These are phyloP conservation scores for Hydra vulgaris DNA, from an alignment of 30 jellyfish, hydroid and myxozoan species.

Conservation along the genomic window DNA sequence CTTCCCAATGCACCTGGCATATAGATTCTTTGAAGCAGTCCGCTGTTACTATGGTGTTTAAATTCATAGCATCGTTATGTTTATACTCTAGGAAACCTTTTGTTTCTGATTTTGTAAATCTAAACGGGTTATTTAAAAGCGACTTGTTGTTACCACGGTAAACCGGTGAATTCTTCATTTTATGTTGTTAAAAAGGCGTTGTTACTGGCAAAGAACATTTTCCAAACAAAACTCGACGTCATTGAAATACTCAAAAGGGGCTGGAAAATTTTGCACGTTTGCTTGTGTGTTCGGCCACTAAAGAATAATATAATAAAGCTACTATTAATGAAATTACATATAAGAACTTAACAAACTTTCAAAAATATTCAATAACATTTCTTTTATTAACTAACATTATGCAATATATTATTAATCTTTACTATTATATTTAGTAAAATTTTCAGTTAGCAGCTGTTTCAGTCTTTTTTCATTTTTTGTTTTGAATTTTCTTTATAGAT, in stretches of 20 bases:
- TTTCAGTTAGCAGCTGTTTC: neutral
- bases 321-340: too few relatives aligned
- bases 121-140: too few relatives aligned
- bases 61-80: neutral
- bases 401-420: neutral
- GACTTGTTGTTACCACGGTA: neutral
- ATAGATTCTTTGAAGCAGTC: neutral
- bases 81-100: neutral
- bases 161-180: neutral
- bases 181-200: neutral
- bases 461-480: neutral
- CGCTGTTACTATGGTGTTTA: neutral
- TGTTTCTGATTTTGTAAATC: too few relatives aligned
- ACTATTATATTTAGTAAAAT: neutral
- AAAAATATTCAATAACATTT: too few relatives aligned
- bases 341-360: too few relatives aligned
- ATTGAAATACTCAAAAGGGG: neutral
- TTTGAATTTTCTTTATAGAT: neutral
- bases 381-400: neutral
- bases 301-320: too few relatives aligned
- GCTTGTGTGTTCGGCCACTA: neutral
- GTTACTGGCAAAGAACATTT: neutral
- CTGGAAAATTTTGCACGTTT: neutral
- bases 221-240: neutral
- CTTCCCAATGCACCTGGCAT: neutral